These are phyloP conservation scores for Phragmatobia fuliginosa DNA, from an alignment of 2,888 invertebrate species.

Conservation along the genomic window DNA sequence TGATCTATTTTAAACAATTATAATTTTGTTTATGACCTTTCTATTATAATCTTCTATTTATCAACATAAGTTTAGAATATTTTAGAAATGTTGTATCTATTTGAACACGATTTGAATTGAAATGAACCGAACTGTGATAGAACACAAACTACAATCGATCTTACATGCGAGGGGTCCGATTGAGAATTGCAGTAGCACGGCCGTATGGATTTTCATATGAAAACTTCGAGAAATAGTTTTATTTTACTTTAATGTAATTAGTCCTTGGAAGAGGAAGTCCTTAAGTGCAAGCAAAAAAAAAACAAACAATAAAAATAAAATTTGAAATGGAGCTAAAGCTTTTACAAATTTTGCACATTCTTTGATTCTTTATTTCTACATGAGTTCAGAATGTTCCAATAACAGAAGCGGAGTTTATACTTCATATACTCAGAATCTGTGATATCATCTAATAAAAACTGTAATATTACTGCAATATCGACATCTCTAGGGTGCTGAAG, in stretches of 20 bases:
- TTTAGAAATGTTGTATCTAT: neutral
- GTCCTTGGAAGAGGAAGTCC: too few species aligned
- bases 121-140: neutral
- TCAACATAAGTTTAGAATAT: too few species aligned
- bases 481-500: slow-evolving; percentile 7
- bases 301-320: too few species aligned
- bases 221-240: neutral
- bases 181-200: neutral
- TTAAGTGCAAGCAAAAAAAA: too few species aligned
- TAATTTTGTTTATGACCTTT: neutral
- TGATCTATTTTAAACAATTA: neutral
- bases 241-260: too few species aligned
- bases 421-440: slow-evolving; percentile 19
- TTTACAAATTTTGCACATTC: slow-evolving; percentile 9
- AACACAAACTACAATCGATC: neutral
- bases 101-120: neutral
- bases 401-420: slow-evolving; percentile 6
- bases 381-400: slow-evolving; percentile 11
- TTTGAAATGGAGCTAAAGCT: slow-evolving; percentile 3
- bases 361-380: slow-evolving; percentile 6
- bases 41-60: neutral
- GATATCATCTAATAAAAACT: slow-evolving; percentile 17
- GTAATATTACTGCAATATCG: slow-evolving; percentile 17
- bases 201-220: neutral
- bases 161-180: neutral